Percentiles rank a stretch among this genome's conserved stretches.
These are phyloP conservation scores for Struthio camelus DNA, from an alignment of 2,113 vertebrate species.

Conservation along the genomic window DNA sequence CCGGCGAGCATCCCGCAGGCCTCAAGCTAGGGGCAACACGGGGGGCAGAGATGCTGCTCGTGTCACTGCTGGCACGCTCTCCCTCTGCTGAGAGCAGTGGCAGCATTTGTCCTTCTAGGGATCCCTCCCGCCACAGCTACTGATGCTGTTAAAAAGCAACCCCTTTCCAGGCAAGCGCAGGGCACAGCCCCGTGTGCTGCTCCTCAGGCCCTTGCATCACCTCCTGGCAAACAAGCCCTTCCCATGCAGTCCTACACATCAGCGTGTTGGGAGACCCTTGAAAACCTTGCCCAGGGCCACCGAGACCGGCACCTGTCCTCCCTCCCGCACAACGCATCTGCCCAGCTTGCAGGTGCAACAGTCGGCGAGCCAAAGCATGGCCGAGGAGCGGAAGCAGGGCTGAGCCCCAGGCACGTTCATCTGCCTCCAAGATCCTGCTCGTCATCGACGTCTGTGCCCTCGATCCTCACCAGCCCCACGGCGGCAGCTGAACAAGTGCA, in stretches of 20 bases:
- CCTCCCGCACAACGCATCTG: too few species aligned
- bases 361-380: too few species aligned
- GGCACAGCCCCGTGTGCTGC: neutral
- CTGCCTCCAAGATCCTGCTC: too few species aligned
- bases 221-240: neutral
- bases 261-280: neutral
- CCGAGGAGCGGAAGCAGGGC: neutral
- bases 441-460: neutral
- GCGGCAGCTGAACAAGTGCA: neutral
- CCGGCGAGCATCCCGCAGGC: fast-evolving
- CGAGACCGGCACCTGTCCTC: too few species aligned
- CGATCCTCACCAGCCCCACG: neutral
- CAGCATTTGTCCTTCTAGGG: too few species aligned
- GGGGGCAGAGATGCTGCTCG: neutral
- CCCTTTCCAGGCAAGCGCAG: neutral
- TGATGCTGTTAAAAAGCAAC: too few species aligned
- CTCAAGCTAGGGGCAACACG: fast-evolving
- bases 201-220: neutral
- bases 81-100: neutral
- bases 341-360: neutral
- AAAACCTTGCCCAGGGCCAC: neutral
- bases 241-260: neutral
- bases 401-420: too few species aligned
- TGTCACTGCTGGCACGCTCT: too few species aligned
- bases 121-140: too few species aligned